Evolutionary conservation across 1,140 invertebrate species (phyloP).

Genomic region (Zaprionus gabonicus): DNA sequence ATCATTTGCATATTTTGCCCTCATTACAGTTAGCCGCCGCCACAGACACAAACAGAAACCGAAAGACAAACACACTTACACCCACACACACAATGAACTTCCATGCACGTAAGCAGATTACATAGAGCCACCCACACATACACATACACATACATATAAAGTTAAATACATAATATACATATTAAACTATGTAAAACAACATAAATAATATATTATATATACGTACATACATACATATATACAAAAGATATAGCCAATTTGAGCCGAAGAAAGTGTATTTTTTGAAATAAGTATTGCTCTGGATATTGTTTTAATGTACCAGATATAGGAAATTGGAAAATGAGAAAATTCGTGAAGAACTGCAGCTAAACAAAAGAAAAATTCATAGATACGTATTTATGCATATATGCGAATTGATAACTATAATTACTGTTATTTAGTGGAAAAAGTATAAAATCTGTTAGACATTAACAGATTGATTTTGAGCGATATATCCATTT

Average conservation of each 20-base stretch:
- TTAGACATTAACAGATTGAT: constrained; percentile 28
- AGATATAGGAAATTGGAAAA: constrained; percentile 21
- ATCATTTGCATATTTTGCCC: constrained; percentile 35
- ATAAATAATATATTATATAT: neutral
- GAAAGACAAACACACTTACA: constrained; percentile 27
- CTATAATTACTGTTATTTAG: constrained; percentile 73
- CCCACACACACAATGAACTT: constrained; percentile 39
- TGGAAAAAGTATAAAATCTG: constrained; percentile 38
- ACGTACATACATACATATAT: constrained; percentile 12
- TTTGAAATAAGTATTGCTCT: constrained; percentile 67
- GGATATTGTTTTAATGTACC: constrained; percentile 21
- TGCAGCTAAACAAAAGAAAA: constrained; percentile 33
- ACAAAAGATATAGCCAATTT: constrained; percentile 19
- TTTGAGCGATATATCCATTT: constrained; percentile 39
- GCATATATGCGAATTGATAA: constrained; percentile 30
- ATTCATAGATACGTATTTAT: neutral
- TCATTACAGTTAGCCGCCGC: constrained; percentile 39
- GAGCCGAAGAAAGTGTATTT: constrained; percentile 55
- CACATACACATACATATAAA: constrained; percentile 8
- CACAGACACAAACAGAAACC: constrained; percentile 22
- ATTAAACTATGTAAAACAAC: constrained; percentile 2
- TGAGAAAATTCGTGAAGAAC: neutral
- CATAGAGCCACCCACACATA: constrained; percentile 8
- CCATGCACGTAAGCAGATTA: constrained; percentile 35
- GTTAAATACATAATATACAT: constrained; percentile 19